Evolutionary conservation across 2,888 invertebrate genomes (phyloP), one percentile per base, ranked within the genome.

Genomic region (Capitulum mitella): DNA sequence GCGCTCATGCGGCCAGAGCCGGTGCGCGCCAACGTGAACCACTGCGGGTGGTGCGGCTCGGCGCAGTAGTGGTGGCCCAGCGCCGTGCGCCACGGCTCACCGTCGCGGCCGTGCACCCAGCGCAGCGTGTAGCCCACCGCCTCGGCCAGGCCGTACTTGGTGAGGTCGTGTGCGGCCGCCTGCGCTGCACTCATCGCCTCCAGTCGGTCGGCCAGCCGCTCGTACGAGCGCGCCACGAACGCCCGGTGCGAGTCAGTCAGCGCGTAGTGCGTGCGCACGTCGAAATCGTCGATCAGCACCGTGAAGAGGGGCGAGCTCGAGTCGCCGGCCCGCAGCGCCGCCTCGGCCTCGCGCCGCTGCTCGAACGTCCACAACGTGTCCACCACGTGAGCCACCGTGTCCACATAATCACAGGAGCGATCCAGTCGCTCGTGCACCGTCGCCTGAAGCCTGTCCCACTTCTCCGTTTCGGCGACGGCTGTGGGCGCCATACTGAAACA

Each of bases 21-120:
- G 3, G 26, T 74, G 29, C 78, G 70, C 14, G 64, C 58, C 14
- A 40, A 46, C 19, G 51, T 74, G 37, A 37, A 70, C 78, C 74
- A 48, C 43, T 79, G 79, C 22, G 80, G 80, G 32, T 80, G 80
- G 51, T 80, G 79, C 14, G 77, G 77, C 46, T 80, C 78, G 19
- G 22, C 34, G 26, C 77, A 61, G 29, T 79, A 79, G 70, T 80
- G 80, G 34, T 77, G 19, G 32, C 78, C 78, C n/a, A 79, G 78
- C 19, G 80, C 77, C 32, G 43, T 74, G 10, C 54, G 64, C 80
- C 80, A 80, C 6, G 75, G 58, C 14, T 58, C 46, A 61, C 78
- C 51, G 6, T 70, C 54, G 6, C 64, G 32, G n/a, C 64, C 77
- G 54, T 80, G 79, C 8, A 79, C 78, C 79, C 78, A 80, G 29